These are phyloP conservation scores for Moxostoma hubbsi DNA, from an alignment of 2,797 vertebrate species.

Conservation along the genomic window DNA sequence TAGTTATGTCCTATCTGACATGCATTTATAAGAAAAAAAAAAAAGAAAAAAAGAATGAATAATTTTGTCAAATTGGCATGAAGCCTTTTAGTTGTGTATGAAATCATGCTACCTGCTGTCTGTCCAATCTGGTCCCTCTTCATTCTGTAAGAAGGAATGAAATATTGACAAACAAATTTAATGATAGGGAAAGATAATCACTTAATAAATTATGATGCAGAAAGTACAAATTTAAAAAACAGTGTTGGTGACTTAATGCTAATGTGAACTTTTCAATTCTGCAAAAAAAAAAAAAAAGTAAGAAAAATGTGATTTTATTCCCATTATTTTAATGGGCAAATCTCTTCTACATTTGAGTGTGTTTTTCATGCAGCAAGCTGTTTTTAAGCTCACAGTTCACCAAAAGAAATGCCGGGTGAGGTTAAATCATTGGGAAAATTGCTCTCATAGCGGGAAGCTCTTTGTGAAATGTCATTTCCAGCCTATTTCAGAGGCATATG, in stretches of 20 bases:
- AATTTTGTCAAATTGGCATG: not conserved
- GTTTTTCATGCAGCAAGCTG: slow-evolving; percentile 37
- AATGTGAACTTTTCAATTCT: slow-evolving; percentile 22
- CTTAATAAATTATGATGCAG: not conserved
- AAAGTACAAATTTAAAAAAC: not conserved
- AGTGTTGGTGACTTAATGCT: not conserved
- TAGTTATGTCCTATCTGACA: no score
- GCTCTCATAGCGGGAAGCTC: slow-evolving; percentile 47
- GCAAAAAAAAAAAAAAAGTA: not conserved
- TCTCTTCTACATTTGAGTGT: slow-evolving; percentile 13
- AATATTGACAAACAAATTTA: slow-evolving; percentile 23
- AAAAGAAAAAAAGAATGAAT: not conserved
- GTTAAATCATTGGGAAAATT: slow-evolving; percentile 58
- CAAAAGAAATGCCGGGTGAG: slow-evolving; percentile 57
- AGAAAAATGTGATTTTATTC: not conserved
- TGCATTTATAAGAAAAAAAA: no score
- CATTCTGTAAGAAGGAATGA: slow-evolving; percentile 8
- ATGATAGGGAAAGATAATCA: slow-evolving; percentile 13
- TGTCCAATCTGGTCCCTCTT: slow-evolving; percentile 27
- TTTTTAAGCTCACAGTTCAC: slow-evolving; percentile 53
- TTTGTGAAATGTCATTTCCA: slow-evolving; percentile 57
- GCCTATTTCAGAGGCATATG: slow-evolving; percentile 51
- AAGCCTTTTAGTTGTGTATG: slow-evolving; percentile 16
- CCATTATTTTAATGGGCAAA: slow-evolving; percentile 27
- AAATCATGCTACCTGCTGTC: slow-evolving; percentile 36